Conservation (phyloP, 2,888 invertebrate species). For the Drosophila ustulata region DNA sequence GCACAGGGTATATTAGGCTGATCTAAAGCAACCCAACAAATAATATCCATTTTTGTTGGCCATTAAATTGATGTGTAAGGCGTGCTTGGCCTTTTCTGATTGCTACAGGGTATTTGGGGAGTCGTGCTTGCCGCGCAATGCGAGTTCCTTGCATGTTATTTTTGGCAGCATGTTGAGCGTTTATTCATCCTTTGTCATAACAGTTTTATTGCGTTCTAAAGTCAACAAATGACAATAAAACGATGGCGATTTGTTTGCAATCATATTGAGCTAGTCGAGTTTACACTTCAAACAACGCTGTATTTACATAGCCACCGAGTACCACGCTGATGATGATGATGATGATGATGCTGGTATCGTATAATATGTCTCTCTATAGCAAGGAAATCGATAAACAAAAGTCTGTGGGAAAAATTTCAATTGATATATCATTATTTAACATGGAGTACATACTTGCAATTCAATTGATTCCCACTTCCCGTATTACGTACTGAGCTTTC, state of each 20-base stretch:
- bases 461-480: constrained; percentile 9
- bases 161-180: constrained; percentile 27
- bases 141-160: constrained; percentile 13
- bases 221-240: constrained; percentile 62
- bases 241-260: constrained; percentile 14
- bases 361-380: neutral
- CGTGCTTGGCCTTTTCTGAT: too few relatives aligned
- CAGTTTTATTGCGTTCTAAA: constrained; percentile 65
- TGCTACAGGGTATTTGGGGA: constrained; percentile 11
- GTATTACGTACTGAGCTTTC: neutral
- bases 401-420: neutral
- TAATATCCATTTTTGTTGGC: too few relatives aligned
- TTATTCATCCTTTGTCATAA: constrained; percentile 61
- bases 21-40: too few relatives aligned
- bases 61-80: neutral
- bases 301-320: neutral
- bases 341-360: neutral
- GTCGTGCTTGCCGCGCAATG: neutral
- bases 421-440: neutral
- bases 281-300: constrained; percentile 7
- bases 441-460: too few relatives aligned
- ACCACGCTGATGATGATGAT: neutral
- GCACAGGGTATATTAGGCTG: neutral
- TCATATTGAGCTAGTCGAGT: constrained; percentile 2
- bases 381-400: neutral